Evolutionary conservation across 2,113 vertebrate species (phyloP).

Genomic region (Brevimyrus niger): DNA sequence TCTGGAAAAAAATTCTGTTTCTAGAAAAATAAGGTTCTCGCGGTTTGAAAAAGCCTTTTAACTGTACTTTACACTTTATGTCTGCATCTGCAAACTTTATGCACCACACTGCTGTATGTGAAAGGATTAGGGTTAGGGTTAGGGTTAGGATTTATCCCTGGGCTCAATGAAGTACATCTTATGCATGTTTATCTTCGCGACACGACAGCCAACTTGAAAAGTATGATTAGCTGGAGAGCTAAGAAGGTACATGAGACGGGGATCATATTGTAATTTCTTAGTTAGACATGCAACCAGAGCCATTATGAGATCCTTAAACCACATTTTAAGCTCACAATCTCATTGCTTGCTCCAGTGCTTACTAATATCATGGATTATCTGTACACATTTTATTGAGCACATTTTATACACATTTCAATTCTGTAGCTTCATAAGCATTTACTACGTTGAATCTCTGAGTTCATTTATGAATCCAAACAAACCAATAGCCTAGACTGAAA

Average conservation of each 20-base stretch:
- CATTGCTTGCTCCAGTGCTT: not conserved
- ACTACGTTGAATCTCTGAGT: not conserved
- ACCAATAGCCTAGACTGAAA: not conserved
- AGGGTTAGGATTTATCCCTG: no score
- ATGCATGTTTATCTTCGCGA: not conserved
- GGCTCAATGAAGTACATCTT: not conserved
- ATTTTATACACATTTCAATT: not conserved
- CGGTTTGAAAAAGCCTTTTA: no score
- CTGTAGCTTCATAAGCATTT: not conserved
- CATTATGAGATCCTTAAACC: not conserved
- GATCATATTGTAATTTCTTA: not conserved
- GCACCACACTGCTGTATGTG: not conserved
- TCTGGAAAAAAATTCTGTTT: no score
- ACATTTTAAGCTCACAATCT: not conserved
- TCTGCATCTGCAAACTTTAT: not conserved
- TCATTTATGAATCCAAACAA: not conserved
- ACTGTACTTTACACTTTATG: not conserved
- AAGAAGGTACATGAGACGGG: not conserved
- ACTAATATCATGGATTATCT: not conserved
- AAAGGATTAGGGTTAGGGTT: no score
- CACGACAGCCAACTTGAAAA: not conserved
- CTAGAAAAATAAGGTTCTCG: no score
- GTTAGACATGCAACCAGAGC: not conserved
- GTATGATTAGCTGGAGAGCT: not conserved
- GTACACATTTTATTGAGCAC: not conserved